These are phyloP conservation scores for Castor canadensis DNA, from an alignment of 2,113 vertebrate genomes.

Conservation along the genomic window DNA sequence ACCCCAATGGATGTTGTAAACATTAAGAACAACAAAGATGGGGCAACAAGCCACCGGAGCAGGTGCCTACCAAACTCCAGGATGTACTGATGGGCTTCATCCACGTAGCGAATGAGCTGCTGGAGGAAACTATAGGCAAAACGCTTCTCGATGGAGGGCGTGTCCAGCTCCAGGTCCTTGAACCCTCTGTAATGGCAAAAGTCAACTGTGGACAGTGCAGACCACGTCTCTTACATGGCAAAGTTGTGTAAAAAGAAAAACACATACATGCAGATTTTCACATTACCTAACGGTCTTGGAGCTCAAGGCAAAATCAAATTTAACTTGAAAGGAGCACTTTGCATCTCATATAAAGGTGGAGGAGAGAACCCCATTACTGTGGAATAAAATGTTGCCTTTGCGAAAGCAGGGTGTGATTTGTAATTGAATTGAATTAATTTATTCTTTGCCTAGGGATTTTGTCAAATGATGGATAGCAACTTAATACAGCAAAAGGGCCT, in stretches of 20 bases:
- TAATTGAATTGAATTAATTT: neutral
- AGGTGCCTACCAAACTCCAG: constrained; percentile 90
- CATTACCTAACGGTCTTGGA: neutral
- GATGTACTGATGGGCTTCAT: constrained; percentile 95
- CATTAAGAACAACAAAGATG: neutral
- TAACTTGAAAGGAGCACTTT: neutral
- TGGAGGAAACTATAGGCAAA: constrained; percentile 97
- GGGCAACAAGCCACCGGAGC: accelerated
- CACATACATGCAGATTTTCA: neutral
- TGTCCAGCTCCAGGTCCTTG: constrained; percentile 94
- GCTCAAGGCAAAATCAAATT: neutral
- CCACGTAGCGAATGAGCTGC: constrained; percentile 95
- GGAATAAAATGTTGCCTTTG: neutral
- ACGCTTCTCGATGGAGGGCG: constrained; percentile 96
- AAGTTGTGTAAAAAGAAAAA: neutral
- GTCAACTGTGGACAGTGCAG: neutral
- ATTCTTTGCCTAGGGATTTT: neutral
- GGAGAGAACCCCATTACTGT: neutral
- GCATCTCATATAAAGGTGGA: neutral
- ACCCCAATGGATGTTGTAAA: neutral
- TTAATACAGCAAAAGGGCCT: neutral
- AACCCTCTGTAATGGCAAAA: constrained; percentile 86
- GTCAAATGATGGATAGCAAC: neutral
- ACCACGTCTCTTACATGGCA: neutral
- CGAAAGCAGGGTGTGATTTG: neutral